Percentiles rank a stretch among this genome's conserved stretches.
These are phyloP conservation scores for human DNA, from an alignment of 2,113 vertebrate species.

Conservation along the genomic window GRCh38 chr2:102986501-102987000, in stretches of 20 bases:
- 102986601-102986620: not conserved
- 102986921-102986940: not conserved
- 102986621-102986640: not conserved
- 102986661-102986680: not conserved
- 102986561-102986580: too few species aligned
- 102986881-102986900: not conserved
- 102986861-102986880: not conserved
- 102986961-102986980: not conserved
- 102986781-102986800: not conserved
- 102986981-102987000: fast-evolving
- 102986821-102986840: not conserved
- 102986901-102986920: not conserved
- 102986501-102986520: too few species aligned
- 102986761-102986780: not conserved
- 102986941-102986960: not conserved
- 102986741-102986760: not conserved
- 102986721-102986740: not conserved
- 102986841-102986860: not conserved
- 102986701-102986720: not conserved
- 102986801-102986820: not conserved
- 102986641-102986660: not conserved
- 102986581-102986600: too few species aligned
- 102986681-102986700: not conserved
- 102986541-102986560: too few species aligned
- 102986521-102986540: too few species aligned